These are phyloP conservation scores for Priocnemis perturbator DNA, from an alignment of 2,888 invertebrate species.

Conservation along the genomic window DNA sequence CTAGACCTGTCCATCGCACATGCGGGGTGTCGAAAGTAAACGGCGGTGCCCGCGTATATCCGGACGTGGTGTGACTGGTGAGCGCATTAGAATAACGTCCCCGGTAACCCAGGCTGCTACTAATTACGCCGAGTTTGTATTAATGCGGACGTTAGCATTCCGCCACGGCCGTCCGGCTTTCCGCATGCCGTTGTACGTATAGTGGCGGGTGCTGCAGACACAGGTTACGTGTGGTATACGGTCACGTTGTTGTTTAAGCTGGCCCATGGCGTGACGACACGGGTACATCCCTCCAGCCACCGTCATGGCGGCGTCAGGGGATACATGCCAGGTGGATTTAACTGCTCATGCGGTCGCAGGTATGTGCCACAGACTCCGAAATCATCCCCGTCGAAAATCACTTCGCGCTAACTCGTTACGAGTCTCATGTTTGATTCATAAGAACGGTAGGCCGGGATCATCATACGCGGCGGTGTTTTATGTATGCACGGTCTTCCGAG, in stretches of 20 bases:
- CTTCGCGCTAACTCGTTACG: constrained; percentile 36
- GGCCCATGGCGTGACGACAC: constrained; percentile 1
- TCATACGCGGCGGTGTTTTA: no score
- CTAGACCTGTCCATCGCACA: constrained; percentile 6
- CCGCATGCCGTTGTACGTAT: constrained; percentile 37
- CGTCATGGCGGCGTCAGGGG: constrained; percentile 34
- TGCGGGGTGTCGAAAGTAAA: constrained; percentile 42
- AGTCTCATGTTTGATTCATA: constrained; percentile 33
- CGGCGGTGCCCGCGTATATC: constrained; percentile 19
- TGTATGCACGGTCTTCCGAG: no score
- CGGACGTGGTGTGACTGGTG: constrained; percentile 36
- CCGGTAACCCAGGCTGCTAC: constrained; percentile 49
- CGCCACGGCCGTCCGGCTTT: constrained; percentile 50
- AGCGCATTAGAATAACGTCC: constrained; percentile 51
- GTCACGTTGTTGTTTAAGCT: constrained; percentile 19
- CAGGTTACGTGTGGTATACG: constrained; percentile 38
- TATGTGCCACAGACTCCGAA: constrained; percentile 10
- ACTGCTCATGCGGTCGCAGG: constrained; percentile 42
- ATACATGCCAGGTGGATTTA: constrained; percentile 58
- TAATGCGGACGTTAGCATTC: constrained; percentile 69
- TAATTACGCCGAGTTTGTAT: constrained; percentile 68
- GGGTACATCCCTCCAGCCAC: constrained; percentile 1
- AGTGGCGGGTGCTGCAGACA: constrained; percentile 19
- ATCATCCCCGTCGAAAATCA: constrained; percentile 37
- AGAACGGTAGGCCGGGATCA: background rate